Evolutionary conservation across 2,113 vertebrate species (phyloP).

Genomic region (Ranitomeya imitator): DNA sequence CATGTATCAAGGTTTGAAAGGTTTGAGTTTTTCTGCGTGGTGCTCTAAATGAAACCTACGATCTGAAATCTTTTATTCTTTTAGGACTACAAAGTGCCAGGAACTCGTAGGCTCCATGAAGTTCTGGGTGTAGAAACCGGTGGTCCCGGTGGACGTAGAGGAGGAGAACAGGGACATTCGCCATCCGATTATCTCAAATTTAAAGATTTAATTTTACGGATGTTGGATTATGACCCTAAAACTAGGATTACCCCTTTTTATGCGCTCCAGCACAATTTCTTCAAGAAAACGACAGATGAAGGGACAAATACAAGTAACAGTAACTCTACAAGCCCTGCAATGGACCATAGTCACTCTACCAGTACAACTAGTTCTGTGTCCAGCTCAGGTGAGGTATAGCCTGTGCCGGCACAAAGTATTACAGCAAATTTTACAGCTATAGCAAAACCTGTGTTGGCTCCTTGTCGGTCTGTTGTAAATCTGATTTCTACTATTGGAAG

Average conservation of each 20-base stretch:
- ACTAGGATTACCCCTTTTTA: constrained; percentile 93
- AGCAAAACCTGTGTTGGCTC: too few species aligned
- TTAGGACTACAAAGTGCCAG: constrained; percentile 91
- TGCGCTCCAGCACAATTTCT: constrained; percentile 95
- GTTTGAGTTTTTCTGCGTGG: too few species aligned
- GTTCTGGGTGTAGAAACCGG: constrained; percentile 93
- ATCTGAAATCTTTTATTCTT: constrained; percentile 11
- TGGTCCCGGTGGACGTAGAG: constrained; percentile 86
- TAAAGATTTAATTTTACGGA: constrained; percentile 93
- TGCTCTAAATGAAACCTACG: too few species aligned
- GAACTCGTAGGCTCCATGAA: constrained; percentile 89
- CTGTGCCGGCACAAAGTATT: constrained; percentile 66
- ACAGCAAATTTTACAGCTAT: not conserved
- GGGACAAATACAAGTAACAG: constrained; percentile 95
- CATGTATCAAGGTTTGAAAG: too few species aligned
- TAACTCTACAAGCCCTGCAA: constrained; percentile 86
- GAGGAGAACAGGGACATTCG: constrained; percentile 89
- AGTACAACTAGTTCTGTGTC: constrained; percentile 93
- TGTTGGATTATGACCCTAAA: constrained; percentile 95
- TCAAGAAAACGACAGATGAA: constrained; percentile 94
- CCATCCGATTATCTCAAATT: constrained; percentile 95
- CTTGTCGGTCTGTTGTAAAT: too few species aligned
- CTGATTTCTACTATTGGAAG: too few species aligned
- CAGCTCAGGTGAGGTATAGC: constrained; percentile 79
- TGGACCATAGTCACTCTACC: constrained; percentile 94